Evolutionary conservation across 1,140 invertebrate species (phyloP), one percentile per base, ranked within the genome.

Genomic region (Drosophila nigrodunni): DNA sequence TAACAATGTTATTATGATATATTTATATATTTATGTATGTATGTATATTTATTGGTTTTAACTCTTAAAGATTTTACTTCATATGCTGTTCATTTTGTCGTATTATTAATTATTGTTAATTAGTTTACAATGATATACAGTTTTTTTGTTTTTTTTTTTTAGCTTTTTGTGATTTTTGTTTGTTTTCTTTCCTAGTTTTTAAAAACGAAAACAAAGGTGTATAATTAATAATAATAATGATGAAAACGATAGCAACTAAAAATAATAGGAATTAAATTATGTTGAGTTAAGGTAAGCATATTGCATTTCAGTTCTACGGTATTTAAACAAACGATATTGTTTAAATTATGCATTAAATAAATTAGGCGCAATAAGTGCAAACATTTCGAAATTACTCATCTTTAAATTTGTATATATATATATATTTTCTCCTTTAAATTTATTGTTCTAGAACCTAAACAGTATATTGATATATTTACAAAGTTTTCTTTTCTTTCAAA

Each of bases 1-100:
- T 89, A 88, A 88, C 83, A 88, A 85, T 69, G 83, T 88, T 87
- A 87, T 86, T 79, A 86, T 87, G 83, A 89, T 89, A 89, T 89
- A 74, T 67, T 34, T 58, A 74, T 80, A 70, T 76, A 30, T 21
- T 21, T 21, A 21, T 21, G 18, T 21, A 21, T 21, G 18, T 30
- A 30, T 44, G 13, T 59, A 58, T 49, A 70, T 46, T 41, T 57
- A 65, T 57, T 57, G 18, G 25, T 50, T 71, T 76, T 76, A 82
- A 72, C 66, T 76, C 67, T 73, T 80, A 59, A 58, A 71, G 64
- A 72, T 59, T 71, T 77, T 83, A 76, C 49, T 83, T 79, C 55
- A 78, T 87, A 78, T 78, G 67, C 67, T 69, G 47, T 50, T 70
- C 50, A 69, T 39, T 39, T 50, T 74, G 44, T 61, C 44, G 25